phyloP scores from a whole-genome alignment of 92 coral and sea anemone genomes.

The Heliopora coerulea region DNA sequence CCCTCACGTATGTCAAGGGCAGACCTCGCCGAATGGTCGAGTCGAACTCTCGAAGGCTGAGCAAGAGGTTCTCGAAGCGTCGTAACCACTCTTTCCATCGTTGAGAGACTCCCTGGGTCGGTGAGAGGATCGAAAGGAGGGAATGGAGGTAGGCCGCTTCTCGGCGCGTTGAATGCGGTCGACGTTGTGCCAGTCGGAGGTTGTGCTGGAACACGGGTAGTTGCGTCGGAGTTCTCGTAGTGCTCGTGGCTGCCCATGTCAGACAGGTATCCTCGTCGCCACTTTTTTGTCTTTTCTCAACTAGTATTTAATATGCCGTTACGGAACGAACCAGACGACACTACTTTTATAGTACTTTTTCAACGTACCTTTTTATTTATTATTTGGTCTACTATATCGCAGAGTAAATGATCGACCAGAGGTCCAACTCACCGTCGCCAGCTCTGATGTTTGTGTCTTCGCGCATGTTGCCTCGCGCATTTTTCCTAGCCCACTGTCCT shows the following conservation, averaged over 20 bases:
- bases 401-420: too few relatives aligned
- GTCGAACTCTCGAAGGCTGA: constrained; percentile 55
- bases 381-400: too few relatives aligned
- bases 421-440: too few relatives aligned
- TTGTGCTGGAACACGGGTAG: too few relatives aligned
- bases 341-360: too few relatives aligned
- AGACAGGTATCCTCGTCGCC: constrained; percentile 40
- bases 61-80: constrained; percentile 43
- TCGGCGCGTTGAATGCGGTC: constrained; percentile 23
- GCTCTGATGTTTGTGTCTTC: too few relatives aligned
- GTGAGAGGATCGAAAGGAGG: constrained; percentile 51
- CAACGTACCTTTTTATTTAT: too few relatives aligned
- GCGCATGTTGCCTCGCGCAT: too few relatives aligned
- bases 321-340: too few relatives aligned
- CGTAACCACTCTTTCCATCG: constrained; percentile 50
- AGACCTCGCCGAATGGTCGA: constrained; percentile 39
- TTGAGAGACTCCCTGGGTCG: constrained; percentile 37
- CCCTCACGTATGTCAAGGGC: constrained; percentile 39
- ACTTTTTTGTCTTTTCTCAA: constrained; percentile 25
- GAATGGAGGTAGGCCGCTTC: constrained; percentile 53
- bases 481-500: too few relatives aligned
- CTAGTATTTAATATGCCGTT: too few relatives aligned
- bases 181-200: background rate
- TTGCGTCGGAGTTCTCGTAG: constrained; percentile 7
- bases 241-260: background rate